Percentiles rank a stretch among this genome's conserved stretches.
phyloP scores from a whole-genome alignment of 2,797 vertebrate species.

The Moxostoma hubbsi region DNA sequence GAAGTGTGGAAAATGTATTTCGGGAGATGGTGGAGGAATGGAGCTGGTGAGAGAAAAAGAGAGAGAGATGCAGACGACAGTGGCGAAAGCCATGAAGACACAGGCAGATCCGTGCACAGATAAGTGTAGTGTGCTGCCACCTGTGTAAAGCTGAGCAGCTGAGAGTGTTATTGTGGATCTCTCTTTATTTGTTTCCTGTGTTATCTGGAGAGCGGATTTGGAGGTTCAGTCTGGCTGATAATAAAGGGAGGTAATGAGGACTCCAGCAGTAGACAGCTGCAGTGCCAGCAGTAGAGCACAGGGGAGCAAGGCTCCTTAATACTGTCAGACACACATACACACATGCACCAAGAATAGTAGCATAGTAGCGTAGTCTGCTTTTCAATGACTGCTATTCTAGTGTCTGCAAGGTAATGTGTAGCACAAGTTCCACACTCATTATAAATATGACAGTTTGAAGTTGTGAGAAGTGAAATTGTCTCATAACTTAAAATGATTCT shows the following conservation, averaged over 20 bases:
- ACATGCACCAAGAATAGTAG: slow-evolving; percentile 15
- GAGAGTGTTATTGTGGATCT: slow-evolving; percentile 35
- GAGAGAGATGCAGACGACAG: slow-evolving; percentile 44
- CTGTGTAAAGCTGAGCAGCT: slow-evolving; percentile 53
- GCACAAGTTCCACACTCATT: neutral
- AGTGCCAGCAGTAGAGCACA: slow-evolving; percentile 44
- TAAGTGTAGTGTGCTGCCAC: slow-evolving; percentile 60
- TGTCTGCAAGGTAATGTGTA: slow-evolving; percentile 4
- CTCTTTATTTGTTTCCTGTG: slow-evolving; percentile 51
- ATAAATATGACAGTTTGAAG: too few species aligned
- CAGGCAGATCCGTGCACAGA: slow-evolving; percentile 60
- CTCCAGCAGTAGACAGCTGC: slow-evolving; percentile 54
- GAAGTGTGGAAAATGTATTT: slow-evolving; percentile 64
- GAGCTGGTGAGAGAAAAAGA: slow-evolving; percentile 9
- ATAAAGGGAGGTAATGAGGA: slow-evolving; percentile 67
- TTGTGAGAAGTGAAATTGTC: too few species aligned
- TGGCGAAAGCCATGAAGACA: slow-evolving; percentile 53
- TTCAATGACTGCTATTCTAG: slow-evolving; percentile 5
- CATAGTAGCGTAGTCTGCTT: slow-evolving; percentile 3
- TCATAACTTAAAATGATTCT: too few species aligned
- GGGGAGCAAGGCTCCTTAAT: slow-evolving; percentile 37
- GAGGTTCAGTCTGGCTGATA: slow-evolving; percentile 58
- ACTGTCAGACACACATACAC: slow-evolving; percentile 21
- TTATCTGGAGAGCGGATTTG: slow-evolving; percentile 46
- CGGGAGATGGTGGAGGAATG: slow-evolving; percentile 55